A percentile compares a stretch with the other conserved stretches of the same genome.
Conservation (phyloP, 2,797 vertebrate species). For the Enteromius viviparus region DNA sequence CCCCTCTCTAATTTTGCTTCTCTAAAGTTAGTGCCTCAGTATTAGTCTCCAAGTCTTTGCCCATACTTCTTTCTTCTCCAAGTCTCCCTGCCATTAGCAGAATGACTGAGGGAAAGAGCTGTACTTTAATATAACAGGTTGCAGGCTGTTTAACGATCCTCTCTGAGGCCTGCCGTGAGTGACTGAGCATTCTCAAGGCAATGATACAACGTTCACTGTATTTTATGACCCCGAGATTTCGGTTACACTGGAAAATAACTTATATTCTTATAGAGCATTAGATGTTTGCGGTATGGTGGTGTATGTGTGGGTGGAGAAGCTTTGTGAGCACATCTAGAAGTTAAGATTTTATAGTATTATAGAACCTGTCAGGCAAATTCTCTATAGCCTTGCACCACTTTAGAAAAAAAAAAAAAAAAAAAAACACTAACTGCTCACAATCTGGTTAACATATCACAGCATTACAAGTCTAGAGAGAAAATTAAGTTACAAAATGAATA, state of each 20-base stretch:
- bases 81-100: background rate
- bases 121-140: conserved; percentile 32
- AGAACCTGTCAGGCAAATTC: background rate
- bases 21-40: conserved; percentile 61
- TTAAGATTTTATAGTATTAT: background rate
- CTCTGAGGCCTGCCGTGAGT: background rate
- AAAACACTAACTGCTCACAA: no score
- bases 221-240: conserved; percentile 20
- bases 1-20: conserved; percentile 60
- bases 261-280: conserved; percentile 32
- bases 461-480: no score
- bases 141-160: conserved; percentile 19
- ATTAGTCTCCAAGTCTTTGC: conserved; percentile 45
- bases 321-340: conserved; percentile 15
- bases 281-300: conserved; percentile 8
- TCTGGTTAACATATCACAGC: no score
- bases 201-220: conserved; percentile 22
- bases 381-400: no score
- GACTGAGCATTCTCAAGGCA: conserved; percentile 10
- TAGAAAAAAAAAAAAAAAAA: no score
- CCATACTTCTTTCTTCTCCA: background rate
- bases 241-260: conserved; percentile 35
- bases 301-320: conserved; percentile 9
- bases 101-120: background rate
- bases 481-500: no score